Conservation (phyloP, 2,888 invertebrate species). For the Thalpophila matura region DNA sequence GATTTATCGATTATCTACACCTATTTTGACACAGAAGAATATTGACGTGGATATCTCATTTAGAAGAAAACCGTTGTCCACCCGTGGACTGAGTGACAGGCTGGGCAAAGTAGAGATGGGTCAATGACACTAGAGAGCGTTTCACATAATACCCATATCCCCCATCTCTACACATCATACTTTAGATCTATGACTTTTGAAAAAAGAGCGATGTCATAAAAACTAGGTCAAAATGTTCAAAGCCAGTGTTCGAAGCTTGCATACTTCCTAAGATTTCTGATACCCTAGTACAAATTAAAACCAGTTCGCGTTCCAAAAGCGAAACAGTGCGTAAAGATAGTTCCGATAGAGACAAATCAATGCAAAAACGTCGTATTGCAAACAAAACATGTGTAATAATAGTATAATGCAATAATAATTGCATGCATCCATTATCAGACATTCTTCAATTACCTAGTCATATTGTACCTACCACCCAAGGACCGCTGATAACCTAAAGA, state of each 20-base stretch:
- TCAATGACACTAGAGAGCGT: too few relatives aligned
- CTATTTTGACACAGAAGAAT: too few relatives aligned
- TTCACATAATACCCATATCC: too few relatives aligned
- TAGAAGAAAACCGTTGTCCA: too few relatives aligned
- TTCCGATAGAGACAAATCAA: background rate
- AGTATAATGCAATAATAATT: conserved; percentile 38
- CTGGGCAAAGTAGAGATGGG: too few relatives aligned
- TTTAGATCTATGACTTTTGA: background rate
- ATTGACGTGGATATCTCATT: too few relatives aligned
- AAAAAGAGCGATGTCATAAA: conserved; percentile 2
- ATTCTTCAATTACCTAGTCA: conserved; percentile 48
- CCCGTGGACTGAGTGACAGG: too few relatives aligned
- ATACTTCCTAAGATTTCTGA: conserved; percentile 10
- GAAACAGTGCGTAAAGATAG: conserved; percentile 31
- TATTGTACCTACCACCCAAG: conserved; percentile 59
- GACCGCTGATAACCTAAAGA: conserved; percentile 74
- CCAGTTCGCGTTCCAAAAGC: conserved; percentile 6
- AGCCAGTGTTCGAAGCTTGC: background rate
- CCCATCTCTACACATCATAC: too few relatives aligned
- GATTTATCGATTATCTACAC: too few relatives aligned
- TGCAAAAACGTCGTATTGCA: background rate
- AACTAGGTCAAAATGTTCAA: background rate
- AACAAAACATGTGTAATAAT: conserved; percentile 31
- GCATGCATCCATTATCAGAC: conserved; percentile 40
- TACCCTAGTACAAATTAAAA: conserved; percentile 32